These are phyloP conservation scores for Drosophila pruinosa DNA, from an alignment of 1,140 invertebrate species.

Conservation along the genomic window DNA sequence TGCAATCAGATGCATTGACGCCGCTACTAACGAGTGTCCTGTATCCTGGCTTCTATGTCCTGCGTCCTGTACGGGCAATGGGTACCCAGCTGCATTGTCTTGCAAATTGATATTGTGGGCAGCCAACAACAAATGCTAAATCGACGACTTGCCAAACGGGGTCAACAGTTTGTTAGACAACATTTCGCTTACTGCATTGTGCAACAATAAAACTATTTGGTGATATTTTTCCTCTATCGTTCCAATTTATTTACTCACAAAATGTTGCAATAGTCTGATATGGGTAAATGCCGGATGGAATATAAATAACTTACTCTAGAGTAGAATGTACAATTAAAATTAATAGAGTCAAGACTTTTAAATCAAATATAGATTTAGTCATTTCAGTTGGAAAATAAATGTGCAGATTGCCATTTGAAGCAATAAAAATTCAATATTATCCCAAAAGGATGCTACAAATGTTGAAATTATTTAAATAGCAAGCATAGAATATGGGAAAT, in stretches of 20 bases:
- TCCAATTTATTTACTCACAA: constrained; percentile 46
- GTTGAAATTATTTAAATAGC: background rate
- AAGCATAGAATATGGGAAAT: background rate
- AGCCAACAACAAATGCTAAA: constrained; percentile 1
- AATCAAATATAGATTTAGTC: background rate
- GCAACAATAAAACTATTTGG: constrained; percentile 59
- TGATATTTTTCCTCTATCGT: background rate
- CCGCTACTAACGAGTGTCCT: constrained; percentile 51
- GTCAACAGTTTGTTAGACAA: constrained; percentile 45
- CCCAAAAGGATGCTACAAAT: background rate
- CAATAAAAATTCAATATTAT: background rate
- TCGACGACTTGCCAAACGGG: constrained; percentile 17
- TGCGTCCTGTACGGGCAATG: background rate
- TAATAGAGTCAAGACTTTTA: background rate
- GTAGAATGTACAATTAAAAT: constrained; percentile 10
- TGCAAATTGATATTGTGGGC: constrained; percentile 69
- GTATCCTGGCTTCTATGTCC: background rate
- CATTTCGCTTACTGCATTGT: constrained; percentile 54
- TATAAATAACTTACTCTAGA: constrained; percentile 3
- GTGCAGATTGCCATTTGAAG: background rate
- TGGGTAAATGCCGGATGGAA: background rate
- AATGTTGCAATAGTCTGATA: background rate
- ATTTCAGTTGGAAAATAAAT: background rate
- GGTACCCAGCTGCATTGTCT: constrained; percentile 55
- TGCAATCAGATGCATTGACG: constrained; percentile 72